Percentiles rank a stretch among this genome's conserved stretches.
Evolutionary conservation across 2,888 invertebrate genomes (phyloP).

Genomic region (Seira ritae): DNA sequence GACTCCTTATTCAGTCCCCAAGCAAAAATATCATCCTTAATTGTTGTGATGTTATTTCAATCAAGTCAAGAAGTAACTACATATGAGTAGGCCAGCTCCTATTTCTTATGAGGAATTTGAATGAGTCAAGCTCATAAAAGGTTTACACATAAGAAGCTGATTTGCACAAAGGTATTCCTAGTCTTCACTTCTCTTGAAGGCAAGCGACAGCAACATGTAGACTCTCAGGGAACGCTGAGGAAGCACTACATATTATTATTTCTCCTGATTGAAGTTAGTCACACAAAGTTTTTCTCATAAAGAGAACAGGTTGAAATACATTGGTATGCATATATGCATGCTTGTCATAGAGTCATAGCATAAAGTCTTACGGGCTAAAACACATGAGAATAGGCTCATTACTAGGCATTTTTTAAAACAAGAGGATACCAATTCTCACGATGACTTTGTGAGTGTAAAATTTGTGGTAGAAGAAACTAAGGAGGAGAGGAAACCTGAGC

Average conservation of each 20-base stretch:
- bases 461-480: background rate
- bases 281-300: background rate
- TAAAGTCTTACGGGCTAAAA: background rate
- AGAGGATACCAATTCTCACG: conserved; percentile 42
- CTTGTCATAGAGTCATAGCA: no score
- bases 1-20: conserved; percentile 3
- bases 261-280: background rate
- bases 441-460: background rate
- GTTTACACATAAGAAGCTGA: no score
- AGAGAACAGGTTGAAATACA: background rate
- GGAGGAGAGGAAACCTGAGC: background rate
- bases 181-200: no score
- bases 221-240: no score
- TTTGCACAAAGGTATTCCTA: no score
- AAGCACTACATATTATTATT: background rate
- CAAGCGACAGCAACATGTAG: no score
- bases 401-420: conserved; percentile 24
- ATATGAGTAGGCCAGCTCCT: conserved; percentile 12
- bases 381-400: conserved; percentile 29
- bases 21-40: conserved; percentile 14
- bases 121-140: background rate
- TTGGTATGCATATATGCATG: no score
- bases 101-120: background rate
- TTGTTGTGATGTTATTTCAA: conserved; percentile 8
- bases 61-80: conserved; percentile 1